Conservation (phyloP, 1,140 invertebrate genomes). For the Brachionus koreanus region DNA sequence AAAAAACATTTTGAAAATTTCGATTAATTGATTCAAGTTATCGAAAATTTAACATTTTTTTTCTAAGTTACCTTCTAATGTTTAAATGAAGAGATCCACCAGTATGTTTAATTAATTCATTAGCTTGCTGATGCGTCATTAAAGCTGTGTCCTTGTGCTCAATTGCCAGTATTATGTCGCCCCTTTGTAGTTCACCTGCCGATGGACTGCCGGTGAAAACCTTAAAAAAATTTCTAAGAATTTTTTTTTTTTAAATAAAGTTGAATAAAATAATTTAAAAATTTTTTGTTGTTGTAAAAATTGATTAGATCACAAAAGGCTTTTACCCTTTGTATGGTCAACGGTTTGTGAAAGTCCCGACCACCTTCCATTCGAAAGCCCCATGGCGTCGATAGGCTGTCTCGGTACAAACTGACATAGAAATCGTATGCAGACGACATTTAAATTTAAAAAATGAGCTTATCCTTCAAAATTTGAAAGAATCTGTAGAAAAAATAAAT, state of each 20-base stretch:
- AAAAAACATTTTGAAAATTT: not conserved
- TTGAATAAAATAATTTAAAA: not conserved
- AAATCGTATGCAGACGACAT: constrained; percentile 45
- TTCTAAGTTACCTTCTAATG: constrained; percentile 50
- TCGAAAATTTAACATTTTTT: not conserved
- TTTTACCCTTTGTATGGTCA: constrained; percentile 82
- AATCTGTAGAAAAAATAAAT: not conserved
- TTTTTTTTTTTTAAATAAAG: not conserved
- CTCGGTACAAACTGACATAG: constrained; percentile 65
- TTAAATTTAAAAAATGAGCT: constrained; percentile 66
- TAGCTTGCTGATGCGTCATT: constrained; percentile 81
- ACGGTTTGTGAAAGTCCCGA: constrained; percentile 75
- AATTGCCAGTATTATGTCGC: constrained; percentile 83
- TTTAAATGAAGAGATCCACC: constrained; percentile 52
- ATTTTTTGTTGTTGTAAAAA: too few relatives aligned
- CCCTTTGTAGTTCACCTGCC: constrained; percentile 69
- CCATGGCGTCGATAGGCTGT: constrained; percentile 74
- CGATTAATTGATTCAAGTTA: not conserved
- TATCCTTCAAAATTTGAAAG: not conserved
- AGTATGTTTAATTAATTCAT: constrained; percentile 79
- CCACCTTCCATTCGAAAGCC: constrained; percentile 85
- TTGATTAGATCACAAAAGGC: too few relatives aligned
- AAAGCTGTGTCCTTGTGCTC: constrained; percentile 77
- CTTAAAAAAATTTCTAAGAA: constrained; percentile 53
- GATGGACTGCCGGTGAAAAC: constrained; percentile 67